These are phyloP conservation scores for Aporrectodea caliginosa DNA, from an alignment of 1,140 invertebrate species.

Conservation along the genomic window DNA sequence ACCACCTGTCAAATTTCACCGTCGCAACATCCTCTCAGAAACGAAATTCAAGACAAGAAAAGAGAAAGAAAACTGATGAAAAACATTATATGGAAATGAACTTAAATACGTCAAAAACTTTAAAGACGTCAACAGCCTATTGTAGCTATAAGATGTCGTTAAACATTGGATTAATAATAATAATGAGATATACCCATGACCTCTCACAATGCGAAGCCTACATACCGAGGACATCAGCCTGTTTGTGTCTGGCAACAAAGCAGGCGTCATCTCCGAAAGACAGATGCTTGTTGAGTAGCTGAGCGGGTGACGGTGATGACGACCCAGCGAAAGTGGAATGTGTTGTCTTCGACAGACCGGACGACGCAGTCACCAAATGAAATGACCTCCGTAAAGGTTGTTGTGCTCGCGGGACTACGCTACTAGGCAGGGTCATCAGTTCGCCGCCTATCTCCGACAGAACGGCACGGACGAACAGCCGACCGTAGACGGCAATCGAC, in stretches of 20 bases:
- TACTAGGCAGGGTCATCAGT: slow-evolving; percentile 37
- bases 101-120: no score
- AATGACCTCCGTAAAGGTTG: slow-evolving; percentile 39
- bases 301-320: slow-evolving; percentile 57
- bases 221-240: slow-evolving; percentile 87
- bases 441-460: slow-evolving; percentile 47
- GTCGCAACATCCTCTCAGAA: no score
- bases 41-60: no score
- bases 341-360: slow-evolving; percentile 51
- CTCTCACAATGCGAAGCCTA: slow-evolving; percentile 19
- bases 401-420: slow-evolving; percentile 32
- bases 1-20: no score
- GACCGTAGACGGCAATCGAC: slow-evolving; percentile 36
- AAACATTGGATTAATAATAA: no score
- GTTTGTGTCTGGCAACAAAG: slow-evolving; percentile 80
- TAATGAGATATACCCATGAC: no score
- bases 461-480: slow-evolving; percentile 46
- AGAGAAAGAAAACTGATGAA: no score
- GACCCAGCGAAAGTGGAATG: background rate
- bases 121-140: no score
- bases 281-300: slow-evolving; percentile 71
- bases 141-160: no score
- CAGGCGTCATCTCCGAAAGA: slow-evolving; percentile 94
- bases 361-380: slow-evolving; percentile 49
- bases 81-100: no score